These are phyloP conservation scores for Dryas iulia DNA, from an alignment of 1,140 invertebrate genomes.

Conservation along the genomic window DNA sequence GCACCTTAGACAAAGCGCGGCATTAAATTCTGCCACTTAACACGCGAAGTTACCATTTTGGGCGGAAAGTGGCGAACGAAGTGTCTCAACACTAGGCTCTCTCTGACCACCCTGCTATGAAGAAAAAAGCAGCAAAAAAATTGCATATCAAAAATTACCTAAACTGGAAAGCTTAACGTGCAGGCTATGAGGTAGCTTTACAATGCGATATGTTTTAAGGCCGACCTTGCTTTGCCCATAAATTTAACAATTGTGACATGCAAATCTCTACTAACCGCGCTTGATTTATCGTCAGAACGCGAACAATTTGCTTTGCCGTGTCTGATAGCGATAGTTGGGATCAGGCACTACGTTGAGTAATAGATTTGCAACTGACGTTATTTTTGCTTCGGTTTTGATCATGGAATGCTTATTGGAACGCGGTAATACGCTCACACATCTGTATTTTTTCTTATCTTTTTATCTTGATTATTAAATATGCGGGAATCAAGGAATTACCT, in stretches of 20 bases:
- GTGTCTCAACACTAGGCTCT: no score
- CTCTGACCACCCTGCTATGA: no score
- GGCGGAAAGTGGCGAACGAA: no score
- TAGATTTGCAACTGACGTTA: conserved; percentile 40
- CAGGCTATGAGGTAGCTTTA: conserved; percentile 2
- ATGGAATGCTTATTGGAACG: conserved; percentile 37
- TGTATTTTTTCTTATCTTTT: neutral
- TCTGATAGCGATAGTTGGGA: conserved; percentile 37
- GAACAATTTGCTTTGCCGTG: conserved; percentile 50
- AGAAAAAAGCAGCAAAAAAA: no score
- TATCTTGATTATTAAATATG: neutral
- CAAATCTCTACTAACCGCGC: conserved; percentile 68
- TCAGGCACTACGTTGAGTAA: conserved; percentile 42
- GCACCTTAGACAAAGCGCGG: no score
- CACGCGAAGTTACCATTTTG: no score
- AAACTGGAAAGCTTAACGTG: neutral
- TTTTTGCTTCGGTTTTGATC: conserved; percentile 51
- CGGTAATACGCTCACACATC: neutral
- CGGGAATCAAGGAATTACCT: neutral
- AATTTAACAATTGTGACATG: conserved; percentile 65
- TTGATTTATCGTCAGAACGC: conserved; percentile 61
- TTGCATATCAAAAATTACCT: neutral
- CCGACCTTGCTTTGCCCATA: conserved; percentile 64
- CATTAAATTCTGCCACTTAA: no score
- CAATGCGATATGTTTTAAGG: conserved; percentile 44